Percentiles rank a stretch among this genome's conserved stretches.
phyloP scores from a whole-genome alignment of 2,888 invertebrate genomes.

The Orthosia gothica region DNA sequence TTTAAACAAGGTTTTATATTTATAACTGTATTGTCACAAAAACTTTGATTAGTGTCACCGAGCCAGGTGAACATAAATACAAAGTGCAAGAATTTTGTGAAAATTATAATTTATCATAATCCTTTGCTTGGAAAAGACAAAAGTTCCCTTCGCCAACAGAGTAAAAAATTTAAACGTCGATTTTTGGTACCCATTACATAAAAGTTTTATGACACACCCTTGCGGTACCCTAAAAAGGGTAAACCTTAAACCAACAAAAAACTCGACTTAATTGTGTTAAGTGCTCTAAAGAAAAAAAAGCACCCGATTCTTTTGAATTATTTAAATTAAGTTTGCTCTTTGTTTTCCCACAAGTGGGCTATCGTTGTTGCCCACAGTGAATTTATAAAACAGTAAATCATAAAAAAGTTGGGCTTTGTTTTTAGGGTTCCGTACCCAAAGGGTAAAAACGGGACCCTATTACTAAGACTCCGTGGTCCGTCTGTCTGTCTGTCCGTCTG shows the following conservation, averaged over 20 bases:
- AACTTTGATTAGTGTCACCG: no score
- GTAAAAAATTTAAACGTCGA: not conserved
- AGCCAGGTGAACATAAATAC: no score
- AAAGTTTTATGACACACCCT: conserved; percentile 34
- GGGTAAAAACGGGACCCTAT: no score
- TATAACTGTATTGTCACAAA: no score
- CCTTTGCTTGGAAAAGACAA: not conserved
- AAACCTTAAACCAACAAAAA: conserved; percentile 75
- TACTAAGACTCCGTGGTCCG: no score
- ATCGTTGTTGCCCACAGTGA: conserved; percentile 72
- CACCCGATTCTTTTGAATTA: conserved; percentile 74
- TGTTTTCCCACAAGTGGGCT: conserved; percentile 75
- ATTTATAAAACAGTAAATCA: conserved; percentile 58
- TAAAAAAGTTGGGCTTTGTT: conserved; percentile 31
- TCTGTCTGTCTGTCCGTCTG: no score
- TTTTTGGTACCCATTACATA: conserved; percentile 5
- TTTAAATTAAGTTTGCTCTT: conserved; percentile 70
- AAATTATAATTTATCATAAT: no score
- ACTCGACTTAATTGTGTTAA: conserved; percentile 82
- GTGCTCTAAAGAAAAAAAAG: conserved; percentile 79
- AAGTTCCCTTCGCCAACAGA: not conserved
- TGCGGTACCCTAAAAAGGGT: conserved; percentile 71
- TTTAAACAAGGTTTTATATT: no score
- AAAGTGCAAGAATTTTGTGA: no score
- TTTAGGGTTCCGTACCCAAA: no score